Conservation (phyloP, 2,113 vertebrate species). For the Monarcha castaneiventris region DNA sequence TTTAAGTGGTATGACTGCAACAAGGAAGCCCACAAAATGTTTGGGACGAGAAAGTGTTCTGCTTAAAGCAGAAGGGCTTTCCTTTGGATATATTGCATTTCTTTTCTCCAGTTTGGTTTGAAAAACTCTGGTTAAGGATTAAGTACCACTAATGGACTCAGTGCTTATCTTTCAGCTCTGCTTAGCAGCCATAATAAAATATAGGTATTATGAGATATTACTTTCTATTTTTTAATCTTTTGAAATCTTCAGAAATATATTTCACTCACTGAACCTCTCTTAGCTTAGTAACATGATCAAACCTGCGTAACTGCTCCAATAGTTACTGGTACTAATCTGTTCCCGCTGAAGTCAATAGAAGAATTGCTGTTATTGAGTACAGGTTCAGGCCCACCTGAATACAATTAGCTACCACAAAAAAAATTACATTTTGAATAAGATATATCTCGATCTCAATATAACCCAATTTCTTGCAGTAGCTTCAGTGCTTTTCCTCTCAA, state of each 20-base stretch:
- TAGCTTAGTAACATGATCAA: neutral
- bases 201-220: rapidly evolving
- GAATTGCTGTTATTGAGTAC: neutral
- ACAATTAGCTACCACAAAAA: neutral
- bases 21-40: neutral
- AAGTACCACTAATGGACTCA: neutral
- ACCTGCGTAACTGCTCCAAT: neutral
- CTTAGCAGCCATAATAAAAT: neutral
- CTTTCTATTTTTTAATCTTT: neutral
- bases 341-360: neutral
- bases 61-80: neutral
- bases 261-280: neutral
- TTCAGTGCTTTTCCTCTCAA: neutral
- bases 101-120: neutral
- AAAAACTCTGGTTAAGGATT: neutral
- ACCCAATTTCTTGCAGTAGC: neutral
- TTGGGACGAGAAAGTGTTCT: neutral
- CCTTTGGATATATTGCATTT: neutral
- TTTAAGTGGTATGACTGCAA: neutral
- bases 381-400: neutral
- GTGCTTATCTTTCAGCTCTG: neutral
- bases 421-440: neutral
- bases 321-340: neutral
- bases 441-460: neutral
- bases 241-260: neutral